Conservation (phyloP, 2,113 vertebrate genomes). For the Tonatia bakeri region DNA sequence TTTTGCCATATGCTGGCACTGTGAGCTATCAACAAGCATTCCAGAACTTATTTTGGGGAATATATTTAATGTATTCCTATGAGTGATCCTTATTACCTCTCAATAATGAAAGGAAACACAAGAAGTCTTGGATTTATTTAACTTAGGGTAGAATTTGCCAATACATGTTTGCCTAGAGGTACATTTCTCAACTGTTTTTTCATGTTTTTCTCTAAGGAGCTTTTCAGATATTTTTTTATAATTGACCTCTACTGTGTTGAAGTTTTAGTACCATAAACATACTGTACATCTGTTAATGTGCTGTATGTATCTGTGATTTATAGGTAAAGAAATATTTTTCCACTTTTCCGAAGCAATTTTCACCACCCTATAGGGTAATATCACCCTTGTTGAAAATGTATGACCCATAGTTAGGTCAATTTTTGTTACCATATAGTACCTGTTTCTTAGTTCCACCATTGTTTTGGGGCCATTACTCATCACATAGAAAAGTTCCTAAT, state of each 20-base stretch:
- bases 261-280: neutral
- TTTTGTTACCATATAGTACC: neutral
- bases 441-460: conserved; percentile 33
- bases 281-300: neutral
- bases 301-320: neutral
- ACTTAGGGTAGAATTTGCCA: conserved; percentile 37
- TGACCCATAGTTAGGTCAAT: neutral
- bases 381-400: too few species aligned
- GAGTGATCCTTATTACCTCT: neutral
- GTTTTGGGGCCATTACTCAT: conserved; percentile 56
- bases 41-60: neutral
- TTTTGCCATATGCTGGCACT: neutral
- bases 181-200: neutral
- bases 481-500: conserved; percentile 48
- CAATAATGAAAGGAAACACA: neutral
- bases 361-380: neutral
- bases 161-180: neutral
- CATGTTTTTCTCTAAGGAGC: neutral
- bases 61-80: neutral
- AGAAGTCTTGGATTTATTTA: neutral
- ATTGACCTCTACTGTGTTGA: neutral
- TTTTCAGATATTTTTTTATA: neutral
- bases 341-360: neutral
- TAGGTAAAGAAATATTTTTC: neutral
- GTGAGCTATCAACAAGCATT: neutral